phyloP scores from a whole-genome alignment of 2,113 vertebrate genomes.

The Capreolus pygargus region DNA sequence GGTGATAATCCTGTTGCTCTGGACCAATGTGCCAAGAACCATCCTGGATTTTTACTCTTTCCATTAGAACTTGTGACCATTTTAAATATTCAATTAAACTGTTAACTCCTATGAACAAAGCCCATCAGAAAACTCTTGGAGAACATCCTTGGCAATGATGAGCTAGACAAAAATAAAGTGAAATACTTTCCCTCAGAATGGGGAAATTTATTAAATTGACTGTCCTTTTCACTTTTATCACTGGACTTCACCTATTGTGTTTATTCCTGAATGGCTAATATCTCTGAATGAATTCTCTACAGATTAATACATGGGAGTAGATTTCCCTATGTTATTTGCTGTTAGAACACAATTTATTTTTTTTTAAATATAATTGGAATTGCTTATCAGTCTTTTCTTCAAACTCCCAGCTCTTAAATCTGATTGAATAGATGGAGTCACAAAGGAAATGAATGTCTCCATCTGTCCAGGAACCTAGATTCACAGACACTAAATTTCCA shows the following conservation, averaged over 20 bases:
- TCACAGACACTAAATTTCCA: conserved; percentile 28
- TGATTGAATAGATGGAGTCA: conserved; percentile 1
- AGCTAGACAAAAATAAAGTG: neutral
- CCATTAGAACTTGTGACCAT: neutral
- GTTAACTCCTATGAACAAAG: neutral
- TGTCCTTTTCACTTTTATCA: neutral
- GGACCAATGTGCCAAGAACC: fast-evolving
- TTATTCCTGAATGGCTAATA: neutral
- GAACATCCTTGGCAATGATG: neutral
- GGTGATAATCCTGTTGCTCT: neutral
- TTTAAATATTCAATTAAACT: neutral
- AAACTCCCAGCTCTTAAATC: conserved; percentile 37
- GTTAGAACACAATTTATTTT: neutral
- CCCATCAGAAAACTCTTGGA: neutral
- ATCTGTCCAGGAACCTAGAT: neutral
- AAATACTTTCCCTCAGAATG: neutral
- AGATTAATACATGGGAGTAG: neutral
- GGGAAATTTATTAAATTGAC: neutral
- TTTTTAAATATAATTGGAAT: conserved; percentile 27
- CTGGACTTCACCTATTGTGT: neutral
- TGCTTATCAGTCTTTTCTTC: conserved; percentile 19
- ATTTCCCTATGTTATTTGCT: neutral
- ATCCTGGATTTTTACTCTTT: neutral
- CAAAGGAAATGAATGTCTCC: neutral
- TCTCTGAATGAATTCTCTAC: neutral